These are phyloP conservation scores for Muschampia plurimacula DNA, from an alignment of 2,888 invertebrate genomes.

Conservation along the genomic window DNA sequence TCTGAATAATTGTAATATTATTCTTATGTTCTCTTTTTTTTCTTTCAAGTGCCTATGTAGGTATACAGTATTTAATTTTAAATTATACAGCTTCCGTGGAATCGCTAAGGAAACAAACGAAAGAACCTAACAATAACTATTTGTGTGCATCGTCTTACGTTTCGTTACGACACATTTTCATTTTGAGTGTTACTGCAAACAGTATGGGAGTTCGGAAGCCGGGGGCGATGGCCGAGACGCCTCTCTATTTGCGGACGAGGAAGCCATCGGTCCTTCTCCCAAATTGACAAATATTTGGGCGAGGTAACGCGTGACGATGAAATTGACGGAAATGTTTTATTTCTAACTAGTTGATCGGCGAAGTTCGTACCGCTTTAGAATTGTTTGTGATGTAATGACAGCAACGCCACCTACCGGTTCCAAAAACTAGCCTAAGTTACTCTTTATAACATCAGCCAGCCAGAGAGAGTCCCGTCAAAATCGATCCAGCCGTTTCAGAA, in stretches of 20 bases:
- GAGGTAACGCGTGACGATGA: conserved; percentile 15
- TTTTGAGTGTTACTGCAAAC: conserved; percentile 20
- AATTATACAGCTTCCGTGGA: background rate
- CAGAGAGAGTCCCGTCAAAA: no score
- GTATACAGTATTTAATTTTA: background rate
- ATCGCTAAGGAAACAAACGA: background rate
- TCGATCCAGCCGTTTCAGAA: no score
- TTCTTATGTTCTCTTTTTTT: no score
- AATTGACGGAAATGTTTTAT: conserved; percentile 1
- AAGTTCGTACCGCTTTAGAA: no score
- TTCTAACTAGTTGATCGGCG: background rate
- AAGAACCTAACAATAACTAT: background rate
- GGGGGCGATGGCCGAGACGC: conserved; percentile 19
- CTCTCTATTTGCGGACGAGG: conserved; percentile 30
- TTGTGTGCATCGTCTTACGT: conserved; percentile 5
- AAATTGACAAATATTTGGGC: conserved; percentile 33
- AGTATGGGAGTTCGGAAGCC: background rate
- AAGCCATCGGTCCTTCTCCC: conserved; percentile 29
- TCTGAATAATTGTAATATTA: no score
- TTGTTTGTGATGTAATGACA: no score
- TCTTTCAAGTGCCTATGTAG: no score
- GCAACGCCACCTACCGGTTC: no score
- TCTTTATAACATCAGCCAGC: no score
- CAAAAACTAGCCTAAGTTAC: no score
- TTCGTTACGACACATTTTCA: conserved; percentile 16